Conservation (phyloP, 2,888 invertebrate species). For the Pristionchus japonicus region DNA sequence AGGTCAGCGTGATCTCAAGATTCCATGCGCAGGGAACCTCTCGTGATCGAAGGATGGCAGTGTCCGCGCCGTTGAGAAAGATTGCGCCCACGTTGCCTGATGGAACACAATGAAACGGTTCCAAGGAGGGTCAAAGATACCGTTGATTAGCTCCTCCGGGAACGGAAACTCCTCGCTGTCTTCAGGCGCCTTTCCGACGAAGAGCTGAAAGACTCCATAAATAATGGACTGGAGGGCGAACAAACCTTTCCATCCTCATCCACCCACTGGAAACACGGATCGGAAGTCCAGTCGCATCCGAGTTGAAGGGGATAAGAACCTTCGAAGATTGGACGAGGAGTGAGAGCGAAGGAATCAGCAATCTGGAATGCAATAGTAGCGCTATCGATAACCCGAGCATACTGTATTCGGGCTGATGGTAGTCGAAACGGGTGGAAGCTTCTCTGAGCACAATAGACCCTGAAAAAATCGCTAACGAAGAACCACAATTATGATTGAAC, state of each 20-base stretch:
- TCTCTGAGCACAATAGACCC: slow-evolving; percentile 63
- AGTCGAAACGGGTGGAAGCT: slow-evolving; percentile 59
- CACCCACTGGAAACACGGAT: slow-evolving; percentile 72
- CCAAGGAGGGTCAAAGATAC: neutral
- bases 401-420: slow-evolving; percentile 62
- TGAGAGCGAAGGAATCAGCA: slow-evolving; percentile 56
- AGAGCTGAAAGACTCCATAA: slow-evolving; percentile 51
- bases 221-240: neutral
- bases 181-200: slow-evolving; percentile 59
- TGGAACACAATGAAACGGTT: neutral
- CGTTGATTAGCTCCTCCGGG: slow-evolving; percentile 50
- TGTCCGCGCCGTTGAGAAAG: slow-evolving; percentile 52
- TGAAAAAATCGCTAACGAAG: neutral
- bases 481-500: too few species aligned
- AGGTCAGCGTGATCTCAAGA: slow-evolving; percentile 55
- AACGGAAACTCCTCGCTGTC: slow-evolving; percentile 59
- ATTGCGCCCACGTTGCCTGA: slow-evolving; percentile 62
- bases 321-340: slow-evolving; percentile 46
- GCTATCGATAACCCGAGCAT: neutral
- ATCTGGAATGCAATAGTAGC: slow-evolving; percentile 49
- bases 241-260: slow-evolving; percentile 50
- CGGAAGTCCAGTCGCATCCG: slow-evolving; percentile 70
- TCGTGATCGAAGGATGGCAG: slow-evolving; percentile 55
- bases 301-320: slow-evolving; percentile 59
- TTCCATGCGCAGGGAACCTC: slow-evolving; percentile 61